Evolutionary conservation across 2,888 invertebrate species (phyloP).

Genomic region (Cepaea hortensis): DNA sequence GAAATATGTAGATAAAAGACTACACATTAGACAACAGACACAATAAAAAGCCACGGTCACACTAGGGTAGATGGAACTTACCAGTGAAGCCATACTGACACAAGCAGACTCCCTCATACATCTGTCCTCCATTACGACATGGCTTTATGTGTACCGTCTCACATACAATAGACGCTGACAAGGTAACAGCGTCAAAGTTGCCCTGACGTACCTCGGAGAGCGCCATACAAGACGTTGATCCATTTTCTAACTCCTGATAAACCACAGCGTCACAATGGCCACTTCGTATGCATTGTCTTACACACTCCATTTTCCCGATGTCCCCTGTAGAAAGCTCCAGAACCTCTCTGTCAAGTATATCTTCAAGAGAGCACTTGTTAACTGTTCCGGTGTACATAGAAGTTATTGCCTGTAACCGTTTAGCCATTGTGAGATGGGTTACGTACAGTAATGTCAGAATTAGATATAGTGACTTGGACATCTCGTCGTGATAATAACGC

Average conservation of each 20-base stretch:
- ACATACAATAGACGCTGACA: not conserved
- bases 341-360: not conserved
- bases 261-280: not conserved
- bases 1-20: slow-evolving; percentile 38
- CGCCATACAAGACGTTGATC: not conserved
- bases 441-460: too few relatives aligned
- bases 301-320: not conserved
- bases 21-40: not conserved
- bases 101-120: not conserved
- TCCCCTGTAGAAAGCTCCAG: too few relatives aligned
- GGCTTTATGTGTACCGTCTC: not conserved
- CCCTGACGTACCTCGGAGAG: not conserved
- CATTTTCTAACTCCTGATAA: not conserved
- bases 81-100: slow-evolving; percentile 16
- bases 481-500: too few relatives aligned
- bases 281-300: not conserved
- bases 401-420: not conserved
- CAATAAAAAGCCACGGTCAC: not conserved
- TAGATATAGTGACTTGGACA: too few relatives aligned
- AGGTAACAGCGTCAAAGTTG: not conserved
- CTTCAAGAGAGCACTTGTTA: not conserved
- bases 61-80: not conserved
- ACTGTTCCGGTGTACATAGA: not conserved
- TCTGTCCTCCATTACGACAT: not conserved
- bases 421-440: not conserved